Evolutionary conservation across 1,140 invertebrate genomes (phyloP), one percentile per base, ranked within the genome.

Genomic region (Platorchestia sp.): DNA sequence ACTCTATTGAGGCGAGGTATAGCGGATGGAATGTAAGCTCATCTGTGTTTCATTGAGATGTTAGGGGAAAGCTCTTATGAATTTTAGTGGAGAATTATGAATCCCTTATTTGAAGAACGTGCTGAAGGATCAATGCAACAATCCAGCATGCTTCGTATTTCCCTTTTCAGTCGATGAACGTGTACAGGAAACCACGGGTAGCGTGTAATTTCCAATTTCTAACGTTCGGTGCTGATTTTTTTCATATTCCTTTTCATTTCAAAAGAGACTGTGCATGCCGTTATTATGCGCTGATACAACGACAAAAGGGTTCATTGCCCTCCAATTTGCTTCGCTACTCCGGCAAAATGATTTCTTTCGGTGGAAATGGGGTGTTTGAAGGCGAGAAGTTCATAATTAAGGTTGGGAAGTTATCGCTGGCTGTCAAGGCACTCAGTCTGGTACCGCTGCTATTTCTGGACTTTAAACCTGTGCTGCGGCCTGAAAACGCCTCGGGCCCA

Each of bases 391-490:
- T 75, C 59, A 75, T 75, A 75, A 75, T 75, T 75, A 75, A 75
- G 59, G 59, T 27, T 75, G 59, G 36, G 59, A 75, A 75, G 59
- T 75, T 75, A 27, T 36, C 27, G 59, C 47, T 51, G 47, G 47
- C 59, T 19, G 59, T 75, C 59, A 75, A 75, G 59, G 14, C 10
- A 3, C 36, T 10, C 87, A 43, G 87, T 3, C 87, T 16, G 87
- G 44, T 44, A 41, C 41, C 27, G 41, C 87, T 36, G 19, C 41
- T 90, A 90, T 90, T 90, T 90, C 87, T 90, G 87, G 87, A 90
- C 41, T 90, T 90, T 7, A 90, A 90, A 90, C 87, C 87, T 90
- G 87, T 27, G 87, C 36, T 90, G 87, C 87, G 42, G 59, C 59
- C 14, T 40, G 16, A 75, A 40, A 40, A 75, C 59, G 16, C 16